A percentile compares a stretch with the other conserved stretches of the same genome.
These are phyloP conservation scores for Pedicia rivosa DNA, from an alignment of 2,888 invertebrate genomes.

Conservation along the genomic window DNA sequence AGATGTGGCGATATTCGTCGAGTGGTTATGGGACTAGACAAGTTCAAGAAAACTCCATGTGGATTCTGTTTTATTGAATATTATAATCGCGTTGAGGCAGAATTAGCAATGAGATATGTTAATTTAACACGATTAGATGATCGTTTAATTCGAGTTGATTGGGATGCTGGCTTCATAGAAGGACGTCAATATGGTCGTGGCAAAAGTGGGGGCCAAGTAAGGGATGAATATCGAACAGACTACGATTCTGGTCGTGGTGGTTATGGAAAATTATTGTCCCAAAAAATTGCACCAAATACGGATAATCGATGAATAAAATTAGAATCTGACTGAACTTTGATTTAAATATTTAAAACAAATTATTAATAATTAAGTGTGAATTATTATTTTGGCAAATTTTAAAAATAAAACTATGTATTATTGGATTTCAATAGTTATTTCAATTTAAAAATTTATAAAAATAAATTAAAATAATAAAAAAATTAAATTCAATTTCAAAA, in stretches of 20 bases:
- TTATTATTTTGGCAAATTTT: no score
- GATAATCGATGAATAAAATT: slow-evolving; percentile 30
- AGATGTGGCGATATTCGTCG: slow-evolving; percentile 89
- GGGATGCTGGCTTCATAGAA: slow-evolving; percentile 98
- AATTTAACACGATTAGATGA: slow-evolving; percentile 96
- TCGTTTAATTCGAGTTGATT: slow-evolving; percentile 91
- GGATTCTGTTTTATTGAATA: slow-evolving; percentile 99
- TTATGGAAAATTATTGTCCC: slow-evolving; percentile 86
- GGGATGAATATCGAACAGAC: slow-evolving; percentile 96
- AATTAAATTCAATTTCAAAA: no score
- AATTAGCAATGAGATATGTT: slow-evolving; percentile 73
- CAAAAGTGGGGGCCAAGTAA: slow-evolving; percentile 95
- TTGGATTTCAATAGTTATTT: no score
- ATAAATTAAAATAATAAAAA: no score
- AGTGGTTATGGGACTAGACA: slow-evolving; percentile 95
- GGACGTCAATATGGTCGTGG: slow-evolving; percentile 97
- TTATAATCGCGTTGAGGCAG: slow-evolving; percentile 56
- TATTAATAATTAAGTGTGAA: no score
- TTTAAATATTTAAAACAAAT: no score
- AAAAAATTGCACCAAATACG: slow-evolving; percentile 53
- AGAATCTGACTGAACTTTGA: no score
- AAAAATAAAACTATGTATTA: no score
- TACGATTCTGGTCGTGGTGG: slow-evolving; percentile 95
- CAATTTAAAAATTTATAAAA: no score
- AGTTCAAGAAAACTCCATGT: slow-evolving; percentile 96